Conservation (phyloP, 2,888 invertebrate genomes). For the Acanthosepion esculentum region DNA sequence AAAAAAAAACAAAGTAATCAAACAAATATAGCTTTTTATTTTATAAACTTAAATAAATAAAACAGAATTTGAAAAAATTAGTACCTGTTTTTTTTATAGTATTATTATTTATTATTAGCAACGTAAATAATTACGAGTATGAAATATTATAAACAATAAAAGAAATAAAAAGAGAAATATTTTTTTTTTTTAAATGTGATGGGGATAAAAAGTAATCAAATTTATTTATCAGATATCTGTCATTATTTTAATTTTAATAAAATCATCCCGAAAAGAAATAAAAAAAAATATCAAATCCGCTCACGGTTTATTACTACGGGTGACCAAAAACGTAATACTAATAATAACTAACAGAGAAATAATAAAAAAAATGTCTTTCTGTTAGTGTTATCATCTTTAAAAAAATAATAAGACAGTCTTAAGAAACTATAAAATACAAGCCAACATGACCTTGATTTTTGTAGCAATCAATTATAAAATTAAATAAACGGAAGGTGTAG, state of each 20-base stretch:
- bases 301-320: background rate
- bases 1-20: too few relatives aligned
- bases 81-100: background rate
- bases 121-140: too few relatives aligned
- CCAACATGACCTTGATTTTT: constrained; percentile 33
- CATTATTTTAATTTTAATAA: too few relatives aligned
- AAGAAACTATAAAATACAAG: background rate
- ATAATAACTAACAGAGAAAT: background rate
- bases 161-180: too few relatives aligned
- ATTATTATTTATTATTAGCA: too few relatives aligned
- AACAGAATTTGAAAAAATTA: background rate
- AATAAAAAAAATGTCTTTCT: background rate
- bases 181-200: background rate
- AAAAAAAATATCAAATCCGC: too few relatives aligned
- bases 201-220: background rate
- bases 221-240: too few relatives aligned
- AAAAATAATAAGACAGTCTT: background rate
- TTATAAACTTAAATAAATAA: too few relatives aligned
- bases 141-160: background rate
- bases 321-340: background rate
- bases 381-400: background rate
- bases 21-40: too few relatives aligned
- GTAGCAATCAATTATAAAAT: background rate
- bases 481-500: background rate
- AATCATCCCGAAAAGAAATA: too few relatives aligned